phyloP scores from a whole-genome alignment of 2,797 vertebrate genomes.

The Falco peregrinus region DNA sequence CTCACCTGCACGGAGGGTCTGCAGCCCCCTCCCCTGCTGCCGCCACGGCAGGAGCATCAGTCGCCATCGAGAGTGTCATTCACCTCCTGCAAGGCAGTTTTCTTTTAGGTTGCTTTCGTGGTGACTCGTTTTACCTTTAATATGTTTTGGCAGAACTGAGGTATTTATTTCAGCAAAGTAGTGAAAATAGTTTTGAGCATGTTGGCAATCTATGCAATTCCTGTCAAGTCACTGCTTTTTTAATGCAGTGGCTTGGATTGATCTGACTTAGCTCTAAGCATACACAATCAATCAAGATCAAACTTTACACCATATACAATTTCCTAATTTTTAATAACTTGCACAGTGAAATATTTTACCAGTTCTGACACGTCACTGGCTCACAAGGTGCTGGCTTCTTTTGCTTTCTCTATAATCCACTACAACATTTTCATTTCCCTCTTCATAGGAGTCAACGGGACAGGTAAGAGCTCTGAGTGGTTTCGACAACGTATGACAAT shows the following conservation, averaged over 20 bases:
- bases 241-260: not conserved
- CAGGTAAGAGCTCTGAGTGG: accelerated
- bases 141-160: not conserved
- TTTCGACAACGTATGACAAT: not conserved
- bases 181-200: not conserved
- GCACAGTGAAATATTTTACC: not conserved
- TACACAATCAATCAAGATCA: not conserved
- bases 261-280: not conserved
- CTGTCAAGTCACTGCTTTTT: not conserved
- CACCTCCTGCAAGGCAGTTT: not conserved
- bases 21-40: not conserved
- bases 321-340: not conserved
- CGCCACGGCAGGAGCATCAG: accelerated
- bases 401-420: not conserved
- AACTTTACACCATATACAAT: not conserved
- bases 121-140: not conserved
- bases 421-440: not conserved
- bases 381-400: not conserved
- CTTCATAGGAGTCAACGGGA: not conserved
- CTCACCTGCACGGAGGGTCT: accelerated
- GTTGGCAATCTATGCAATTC: not conserved
- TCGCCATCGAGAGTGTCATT: not conserved
- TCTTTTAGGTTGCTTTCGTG: not conserved
- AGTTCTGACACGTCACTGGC: not conserved
- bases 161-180: not conserved